Conservation (phyloP, 1,140 invertebrate genomes). For the Brachionus rotundiformis region DNA sequence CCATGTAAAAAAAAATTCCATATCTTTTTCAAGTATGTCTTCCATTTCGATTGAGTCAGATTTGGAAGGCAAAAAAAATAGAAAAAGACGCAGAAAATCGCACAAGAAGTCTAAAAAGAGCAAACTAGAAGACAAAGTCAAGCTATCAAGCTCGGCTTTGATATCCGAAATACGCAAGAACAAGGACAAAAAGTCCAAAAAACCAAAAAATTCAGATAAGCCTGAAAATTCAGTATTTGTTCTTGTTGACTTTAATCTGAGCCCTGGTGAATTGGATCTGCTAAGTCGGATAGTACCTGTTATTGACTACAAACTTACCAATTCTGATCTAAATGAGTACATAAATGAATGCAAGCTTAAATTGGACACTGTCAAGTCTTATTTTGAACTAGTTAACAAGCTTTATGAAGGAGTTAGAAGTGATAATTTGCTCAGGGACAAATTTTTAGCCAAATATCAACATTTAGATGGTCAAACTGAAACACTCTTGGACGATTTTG, state of each 20-base stretch:
- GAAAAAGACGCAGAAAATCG: constrained; percentile 34
- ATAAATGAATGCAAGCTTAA: background rate
- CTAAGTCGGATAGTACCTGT: background rate
- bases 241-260: constrained; percentile 7
- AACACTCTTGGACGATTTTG: background rate
- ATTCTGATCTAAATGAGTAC: background rate
- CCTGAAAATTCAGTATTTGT: background rate
- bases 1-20: background rate
- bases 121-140: background rate
- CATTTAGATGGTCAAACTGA: background rate
- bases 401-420: background rate
- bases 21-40: background rate
- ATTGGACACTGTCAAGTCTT: background rate
- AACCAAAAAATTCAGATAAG: background rate
- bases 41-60: background rate
- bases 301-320: background rate
- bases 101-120: background rate
- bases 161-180: constrained; percentile 16
- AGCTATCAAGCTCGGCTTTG: background rate
- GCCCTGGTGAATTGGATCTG: background rate
- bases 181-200: constrained; percentile 8
- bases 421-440: background rate
- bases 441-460: background rate
- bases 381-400: background rate
- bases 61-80: background rate